phyloP scores from a whole-genome alignment of 1,140 invertebrate genomes.

The Ceratina japonica region DNA sequence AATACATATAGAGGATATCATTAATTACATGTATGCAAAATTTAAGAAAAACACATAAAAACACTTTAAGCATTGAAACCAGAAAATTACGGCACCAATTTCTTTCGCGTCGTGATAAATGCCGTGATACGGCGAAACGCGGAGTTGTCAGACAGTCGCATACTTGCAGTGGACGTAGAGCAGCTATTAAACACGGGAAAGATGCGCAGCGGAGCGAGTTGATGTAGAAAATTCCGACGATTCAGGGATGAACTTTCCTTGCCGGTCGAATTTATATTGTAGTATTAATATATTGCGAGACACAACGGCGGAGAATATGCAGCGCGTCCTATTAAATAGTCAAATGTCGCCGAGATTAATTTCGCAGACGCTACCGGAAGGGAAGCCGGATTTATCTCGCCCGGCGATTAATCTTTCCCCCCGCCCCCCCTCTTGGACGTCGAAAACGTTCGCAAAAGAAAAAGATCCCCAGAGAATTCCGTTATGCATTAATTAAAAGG shows the following conservation, averaged over 20 bases:
- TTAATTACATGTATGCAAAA: too few species aligned
- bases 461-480: constrained; percentile 2
- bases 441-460: constrained; percentile 20
- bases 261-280: constrained; percentile 17
- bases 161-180: too few species aligned
- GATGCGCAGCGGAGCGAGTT: neutral
- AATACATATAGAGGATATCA: too few species aligned
- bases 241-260: constrained; percentile 12
- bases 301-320: constrained; percentile 11
- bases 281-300: constrained; percentile 23
- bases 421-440: neutral
- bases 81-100: too few species aligned
- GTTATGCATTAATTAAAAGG: constrained; percentile 13
- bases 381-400: constrained; percentile 17
- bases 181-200: too few species aligned
- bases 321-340: constrained; percentile 37
- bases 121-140: too few species aligned
- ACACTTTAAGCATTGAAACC: too few species aligned
- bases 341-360: constrained; percentile 36
- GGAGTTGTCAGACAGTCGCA: too few species aligned
- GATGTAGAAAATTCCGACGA: constrained; percentile 1
- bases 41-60: too few species aligned
- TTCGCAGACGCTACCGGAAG: constrained; percentile 25
- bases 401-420: constrained; percentile 24
- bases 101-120: too few species aligned